Evolutionary conservation across 2,888 invertebrate genomes (phyloP).

Genomic region (Pristionchus mayeri): DNA sequence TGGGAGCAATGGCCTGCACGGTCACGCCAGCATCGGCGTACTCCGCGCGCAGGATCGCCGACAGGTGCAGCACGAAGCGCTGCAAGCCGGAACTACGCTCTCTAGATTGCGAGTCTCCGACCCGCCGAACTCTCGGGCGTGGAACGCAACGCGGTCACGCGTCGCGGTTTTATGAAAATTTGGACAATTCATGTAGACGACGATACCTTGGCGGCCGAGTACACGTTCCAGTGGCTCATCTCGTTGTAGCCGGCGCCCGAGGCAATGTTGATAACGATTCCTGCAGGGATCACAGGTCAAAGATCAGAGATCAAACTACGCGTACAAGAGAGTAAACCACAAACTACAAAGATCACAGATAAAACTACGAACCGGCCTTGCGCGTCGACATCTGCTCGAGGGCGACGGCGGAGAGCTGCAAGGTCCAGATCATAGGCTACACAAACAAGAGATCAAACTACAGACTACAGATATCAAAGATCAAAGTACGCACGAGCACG

Average conservation of each 20-base stretch:
- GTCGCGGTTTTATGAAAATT: background rate
- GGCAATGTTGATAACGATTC: conserved; percentile 87
- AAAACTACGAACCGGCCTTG: conserved; percentile 79
- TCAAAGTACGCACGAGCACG: conserved; percentile 79
- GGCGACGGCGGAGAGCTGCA: conserved; percentile 86
- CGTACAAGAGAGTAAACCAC: background rate
- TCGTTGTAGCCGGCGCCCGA: conserved; percentile 88
- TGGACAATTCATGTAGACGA: background rate
- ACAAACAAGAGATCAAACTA: background rate
- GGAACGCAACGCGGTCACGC: background rate
- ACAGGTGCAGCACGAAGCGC: conserved; percentile 71
- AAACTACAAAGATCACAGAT: conserved; percentile 79
- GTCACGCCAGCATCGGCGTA: conserved; percentile 77
- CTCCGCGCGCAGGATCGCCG: conserved; percentile 77
- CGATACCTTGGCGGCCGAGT: conserved; percentile 88
- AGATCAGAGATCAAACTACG: background rate
- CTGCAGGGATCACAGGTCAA: background rate
- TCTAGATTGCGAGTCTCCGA: conserved; percentile 60
- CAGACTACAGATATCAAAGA: background rate
- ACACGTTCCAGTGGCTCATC: conserved; percentile 82
- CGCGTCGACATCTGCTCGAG: conserved; percentile 89
- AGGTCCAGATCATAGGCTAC: background rate
- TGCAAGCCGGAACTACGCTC: no score
- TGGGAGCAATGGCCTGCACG: conserved; percentile 73
- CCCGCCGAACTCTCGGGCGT: background rate